phyloP scores from a whole-genome alignment of 2,888 invertebrate genomes.

The Tyria jacobaeae region DNA sequence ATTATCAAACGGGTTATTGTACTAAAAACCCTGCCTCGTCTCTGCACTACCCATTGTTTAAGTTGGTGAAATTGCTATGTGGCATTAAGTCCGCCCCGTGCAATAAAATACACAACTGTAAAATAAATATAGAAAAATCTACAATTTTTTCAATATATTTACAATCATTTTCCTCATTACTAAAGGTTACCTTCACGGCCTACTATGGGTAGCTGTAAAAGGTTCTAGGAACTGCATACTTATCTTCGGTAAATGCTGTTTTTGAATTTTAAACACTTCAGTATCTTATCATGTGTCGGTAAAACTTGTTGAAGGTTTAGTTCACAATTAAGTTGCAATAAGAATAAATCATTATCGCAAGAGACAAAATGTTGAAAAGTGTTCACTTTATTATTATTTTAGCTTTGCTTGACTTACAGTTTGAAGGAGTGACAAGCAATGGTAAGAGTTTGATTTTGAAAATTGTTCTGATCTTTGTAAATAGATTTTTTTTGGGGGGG shows the following conservation, averaged over 20 bases:
- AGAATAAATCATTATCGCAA: background rate
- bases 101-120: too few species aligned
- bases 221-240: background rate
- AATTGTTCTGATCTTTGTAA: too few species aligned
- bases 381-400: conserved; percentile 4
- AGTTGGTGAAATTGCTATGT: too few species aligned
- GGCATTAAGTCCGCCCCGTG: too few species aligned
- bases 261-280: background rate
- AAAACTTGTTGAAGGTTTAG: background rate
- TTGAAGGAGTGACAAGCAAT: background rate
- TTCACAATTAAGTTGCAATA: background rate
- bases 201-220: background rate
- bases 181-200: background rate
- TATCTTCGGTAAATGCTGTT: background rate
- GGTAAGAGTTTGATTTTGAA: conserved; percentile 26
- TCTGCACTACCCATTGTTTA: too few species aligned
- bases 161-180: too few species aligned
- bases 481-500: background rate
- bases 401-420: conserved; percentile 14
- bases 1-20: too few species aligned
- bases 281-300: background rate
- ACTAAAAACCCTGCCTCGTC: too few species aligned
- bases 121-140: too few species aligned
- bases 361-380: conserved; percentile 3
- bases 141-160: too few species aligned